Evolutionary conservation across 2,113 vertebrate genomes (phyloP).

Genomic region (Cyprinodon brontotheroides): DNA sequence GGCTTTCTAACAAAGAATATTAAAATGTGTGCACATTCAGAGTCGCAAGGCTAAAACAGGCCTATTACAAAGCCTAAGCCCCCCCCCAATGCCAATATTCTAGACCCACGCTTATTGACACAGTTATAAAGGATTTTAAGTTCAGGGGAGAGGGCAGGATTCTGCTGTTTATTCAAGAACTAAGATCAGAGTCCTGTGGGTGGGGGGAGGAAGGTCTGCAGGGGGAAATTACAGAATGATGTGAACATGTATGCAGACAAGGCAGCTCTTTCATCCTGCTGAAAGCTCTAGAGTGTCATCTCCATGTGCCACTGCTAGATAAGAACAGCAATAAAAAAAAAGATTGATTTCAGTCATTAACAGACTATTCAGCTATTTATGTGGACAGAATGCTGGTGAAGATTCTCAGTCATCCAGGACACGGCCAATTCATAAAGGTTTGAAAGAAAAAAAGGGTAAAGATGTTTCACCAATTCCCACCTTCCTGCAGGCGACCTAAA

Average conservation of each 20-base stretch:
- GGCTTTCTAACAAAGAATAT: slow-evolving; percentile 58
- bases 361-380: not conserved
- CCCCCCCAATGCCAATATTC: slow-evolving; percentile 42
- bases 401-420: not conserved
- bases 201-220: slow-evolving; percentile 21
- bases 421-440: too few relatives aligned
- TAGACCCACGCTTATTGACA: slow-evolving; percentile 59
- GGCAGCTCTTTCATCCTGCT: slow-evolving; percentile 38
- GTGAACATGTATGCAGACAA: slow-evolving; percentile 26
- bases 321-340: slow-evolving; percentile 16
- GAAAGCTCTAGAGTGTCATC: slow-evolving; percentile 11
- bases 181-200: slow-evolving; percentile 52
- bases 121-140: slow-evolving; percentile 63
- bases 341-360: not conserved
- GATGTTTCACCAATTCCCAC: too few relatives aligned
- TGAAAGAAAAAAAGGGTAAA: too few relatives aligned
- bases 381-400: not conserved
- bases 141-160: slow-evolving; percentile 29
- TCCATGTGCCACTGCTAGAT: slow-evolving; percentile 17
- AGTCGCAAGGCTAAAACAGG: slow-evolving; percentile 41
- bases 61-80: slow-evolving; percentile 28
- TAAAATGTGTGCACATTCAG: slow-evolving; percentile 55
- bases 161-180: slow-evolving; percentile 66
- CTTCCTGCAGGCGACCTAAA: too few relatives aligned
- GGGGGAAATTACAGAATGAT: slow-evolving; percentile 34